Conservation (phyloP, 2,113 vertebrate species). For the Orthonyx spaldingii region DNA sequence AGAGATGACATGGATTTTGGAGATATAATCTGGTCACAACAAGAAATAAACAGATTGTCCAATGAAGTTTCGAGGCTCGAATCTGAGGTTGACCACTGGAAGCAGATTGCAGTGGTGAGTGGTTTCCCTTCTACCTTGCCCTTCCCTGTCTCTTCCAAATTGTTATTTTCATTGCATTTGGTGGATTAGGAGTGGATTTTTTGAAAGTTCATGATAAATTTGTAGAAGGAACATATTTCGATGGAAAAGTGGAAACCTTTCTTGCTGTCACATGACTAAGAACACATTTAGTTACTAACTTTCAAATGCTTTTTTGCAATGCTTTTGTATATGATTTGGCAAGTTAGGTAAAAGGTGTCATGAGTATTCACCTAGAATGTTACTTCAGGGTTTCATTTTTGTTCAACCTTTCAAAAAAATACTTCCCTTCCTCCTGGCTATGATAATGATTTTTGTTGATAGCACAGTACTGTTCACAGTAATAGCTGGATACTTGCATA, state of each 20-base stretch:
- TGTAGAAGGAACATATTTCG: not conserved
- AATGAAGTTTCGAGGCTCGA: constrained; percentile 86
- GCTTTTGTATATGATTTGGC: not conserved
- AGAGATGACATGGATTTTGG: constrained; percentile 90
- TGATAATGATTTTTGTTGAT: not conserved
- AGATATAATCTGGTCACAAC: constrained; percentile 92
- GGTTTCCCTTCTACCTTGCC: not conserved
- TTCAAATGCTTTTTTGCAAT: not conserved
- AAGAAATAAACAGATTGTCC: constrained; percentile 94
- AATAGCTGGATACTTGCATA: not conserved
- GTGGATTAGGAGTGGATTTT: not conserved
- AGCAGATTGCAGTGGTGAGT: constrained; percentile 84
- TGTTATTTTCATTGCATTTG: not conserved
- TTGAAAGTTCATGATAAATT: not conserved
- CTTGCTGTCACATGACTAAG: not conserved
- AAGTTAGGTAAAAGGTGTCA: not conserved
- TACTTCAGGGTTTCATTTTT: not conserved
- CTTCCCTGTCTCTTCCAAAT: not conserved
- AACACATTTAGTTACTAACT: not conserved
- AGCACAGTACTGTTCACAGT: not conserved
- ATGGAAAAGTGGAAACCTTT: not conserved
- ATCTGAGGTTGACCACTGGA: constrained; percentile 89
- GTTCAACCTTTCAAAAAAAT: not conserved
- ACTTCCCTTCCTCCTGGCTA: not conserved
- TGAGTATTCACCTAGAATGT: not conserved